Evolutionary conservation across 2,888 invertebrate genomes (phyloP), one percentile per base, ranked within the genome.

Genomic region (Lydus trimaculatus): DNA sequence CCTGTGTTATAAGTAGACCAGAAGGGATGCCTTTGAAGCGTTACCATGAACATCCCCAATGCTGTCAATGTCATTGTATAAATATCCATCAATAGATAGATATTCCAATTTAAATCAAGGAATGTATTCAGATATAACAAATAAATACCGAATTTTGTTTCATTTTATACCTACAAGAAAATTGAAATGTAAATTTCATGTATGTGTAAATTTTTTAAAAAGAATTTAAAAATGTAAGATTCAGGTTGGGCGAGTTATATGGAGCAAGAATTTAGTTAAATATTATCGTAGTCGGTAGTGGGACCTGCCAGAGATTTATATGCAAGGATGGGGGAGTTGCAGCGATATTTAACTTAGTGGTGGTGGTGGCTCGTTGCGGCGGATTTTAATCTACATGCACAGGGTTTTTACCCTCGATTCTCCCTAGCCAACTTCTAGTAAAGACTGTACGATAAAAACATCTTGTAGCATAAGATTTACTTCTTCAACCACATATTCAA

Each of bases 301-400:
- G 82, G 82, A 80, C 81, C 83, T 84, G 84, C 80, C 79, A 77
- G 84, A 85, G 85, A 85, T 85, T 84, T 84, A 84, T 84, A 81
- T 79, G 75, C 76, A 74, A 75, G 76, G 75, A 75, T 59, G 68
- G 77, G 79, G 76, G 75, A 77, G 78, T 78, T 80, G 81, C 80
- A 79, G 82, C 82, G 83, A 84, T 84, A 85, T 85, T 85, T 85
- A 85, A 84, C 84, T 84, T 77, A 74, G 80, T 77, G 75, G 72
- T 67, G 66, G 66, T 65, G 79, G 80, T 76, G 79, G 78, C 77
- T 81, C 80, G 81, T 81, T 81, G 82, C 81, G 82, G 81, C 81
- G 84, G 83, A 84, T 85, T 85, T 85, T 85, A 85, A 85, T 85
- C 85, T 85, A 83, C 84, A 84, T 85, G 84, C 84, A 84, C 83